Evolutionary conservation across 2,113 vertebrate species (phyloP).

Genomic region (Sturnira hondurensis): DNA sequence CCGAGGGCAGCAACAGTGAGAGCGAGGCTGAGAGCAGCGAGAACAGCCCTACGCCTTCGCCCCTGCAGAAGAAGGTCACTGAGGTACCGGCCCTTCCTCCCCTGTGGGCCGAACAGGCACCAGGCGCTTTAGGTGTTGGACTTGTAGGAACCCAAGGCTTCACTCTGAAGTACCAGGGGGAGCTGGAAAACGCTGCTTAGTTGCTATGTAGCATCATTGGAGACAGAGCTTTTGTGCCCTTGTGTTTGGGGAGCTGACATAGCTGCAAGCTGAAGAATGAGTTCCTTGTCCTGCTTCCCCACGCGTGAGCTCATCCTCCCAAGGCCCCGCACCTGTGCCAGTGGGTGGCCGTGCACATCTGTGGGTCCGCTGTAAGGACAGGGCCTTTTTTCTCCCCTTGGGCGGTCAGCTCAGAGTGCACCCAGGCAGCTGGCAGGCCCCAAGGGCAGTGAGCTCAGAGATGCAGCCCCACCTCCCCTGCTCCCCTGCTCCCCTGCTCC

Average conservation of each 20-base stretch:
- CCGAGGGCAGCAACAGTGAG: conserved; percentile 96
- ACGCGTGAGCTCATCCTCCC: neutral
- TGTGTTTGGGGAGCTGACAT: neutral
- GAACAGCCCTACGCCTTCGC: conserved; percentile 93
- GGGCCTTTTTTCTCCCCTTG: neutral
- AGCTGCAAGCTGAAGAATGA: neutral
- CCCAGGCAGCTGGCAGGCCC: neutral
- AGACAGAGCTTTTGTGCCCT: neutral
- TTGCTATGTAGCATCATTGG: accelerated
- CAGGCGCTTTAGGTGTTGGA: neutral
- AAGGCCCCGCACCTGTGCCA: accelerated
- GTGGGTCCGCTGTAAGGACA: neutral
- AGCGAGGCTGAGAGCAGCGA: conserved; percentile 93
- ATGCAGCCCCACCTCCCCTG: neutral
- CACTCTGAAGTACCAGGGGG: neutral
- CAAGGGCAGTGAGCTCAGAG: neutral
- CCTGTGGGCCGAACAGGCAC: accelerated
- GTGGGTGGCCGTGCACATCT: neutral
- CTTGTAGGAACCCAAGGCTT: neutral
- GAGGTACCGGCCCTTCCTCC: conserved; percentile 85
- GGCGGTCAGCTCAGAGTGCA: neutral
- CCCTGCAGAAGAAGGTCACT: conserved; percentile 93
- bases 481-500: neutral
- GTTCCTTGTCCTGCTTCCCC: neutral
- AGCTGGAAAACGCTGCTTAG: neutral